Base-by-base conservation (phyloP, 1,140 invertebrate genomes). In the Drosophila lacteicornis region DNA sequence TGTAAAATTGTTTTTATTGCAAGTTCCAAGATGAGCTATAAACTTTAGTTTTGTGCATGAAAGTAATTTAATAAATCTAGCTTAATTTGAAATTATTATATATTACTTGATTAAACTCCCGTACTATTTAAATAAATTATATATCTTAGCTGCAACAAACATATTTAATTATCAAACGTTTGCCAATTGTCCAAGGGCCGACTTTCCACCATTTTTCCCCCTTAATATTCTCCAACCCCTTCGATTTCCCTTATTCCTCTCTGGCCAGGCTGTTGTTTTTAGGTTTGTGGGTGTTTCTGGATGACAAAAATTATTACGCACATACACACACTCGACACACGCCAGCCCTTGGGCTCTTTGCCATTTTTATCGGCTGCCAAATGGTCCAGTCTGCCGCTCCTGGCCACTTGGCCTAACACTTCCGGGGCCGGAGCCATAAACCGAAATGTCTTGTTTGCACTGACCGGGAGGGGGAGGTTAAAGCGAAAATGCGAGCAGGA, bases 331-430 rank as follows among this genome's bases (percentile, higher is more conserved):
- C 27, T 30, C 56, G 19, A 60, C 42, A 40, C 55, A 47, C 27
- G 22, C 22, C 17, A 30, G 15, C 55, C 79, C 57, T 74, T 62
- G 55, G 78, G 78, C 80, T 50, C 73, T 69, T 47, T 70, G 76
- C 68, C 73, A 79, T 75, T 88, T 88, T 88, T 88, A 88, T 88
- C 78, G 84, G 65, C 85, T 88, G 84, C 84, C 84, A 88, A 88
- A 88, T 88, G 78, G 85, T 69, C 78, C 57, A 61, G 58, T 75
- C 76, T 46, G 66, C 49, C 49, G 60, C 55, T 79, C 27, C 56
- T 45, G 53, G 43, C 55, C 57, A 77, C 50, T 75, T 85, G 69
- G 84, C 80, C 84, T 87, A 79, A 80, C 76, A 82, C 80, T 77
- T 76, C 62, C 82, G 84, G 84, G 83, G 43, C 43, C 60, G 63